phyloP scores from a whole-genome alignment of 2,888 invertebrate genomes.

The Diaprepes abbreviatus region DNA sequence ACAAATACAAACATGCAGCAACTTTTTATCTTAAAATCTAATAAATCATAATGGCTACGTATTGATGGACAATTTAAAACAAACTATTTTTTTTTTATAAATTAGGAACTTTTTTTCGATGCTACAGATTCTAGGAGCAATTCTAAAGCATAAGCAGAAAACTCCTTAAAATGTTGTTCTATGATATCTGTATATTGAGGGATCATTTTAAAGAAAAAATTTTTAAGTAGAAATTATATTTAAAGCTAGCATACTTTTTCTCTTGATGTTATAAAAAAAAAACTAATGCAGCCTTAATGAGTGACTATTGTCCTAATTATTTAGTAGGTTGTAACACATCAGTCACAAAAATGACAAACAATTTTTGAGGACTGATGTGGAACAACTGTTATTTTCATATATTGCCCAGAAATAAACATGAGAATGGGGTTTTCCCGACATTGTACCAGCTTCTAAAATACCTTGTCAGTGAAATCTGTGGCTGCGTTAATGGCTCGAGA shows the following conservation, averaged over 20 bases:
- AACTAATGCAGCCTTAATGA: not conserved
- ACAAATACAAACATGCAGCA: too few relatives aligned
- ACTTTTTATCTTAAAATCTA: too few relatives aligned
- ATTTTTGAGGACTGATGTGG: constrained; percentile 6
- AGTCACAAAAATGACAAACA: not conserved
- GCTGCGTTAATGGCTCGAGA: not conserved
- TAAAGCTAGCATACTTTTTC: not conserved
- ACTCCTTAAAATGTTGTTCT: too few relatives aligned
- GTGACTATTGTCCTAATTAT: not conserved
- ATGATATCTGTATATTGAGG: too few relatives aligned
- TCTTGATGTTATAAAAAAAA: constrained; percentile 13
- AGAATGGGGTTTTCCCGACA: constrained; percentile 15
- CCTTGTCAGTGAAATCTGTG: constrained; percentile 25
- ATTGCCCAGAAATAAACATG: constrained; percentile 33
- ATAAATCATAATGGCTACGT: too few relatives aligned
- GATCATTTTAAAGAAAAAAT: too few relatives aligned
- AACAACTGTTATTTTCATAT: constrained; percentile 27
- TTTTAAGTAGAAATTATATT: too few relatives aligned
- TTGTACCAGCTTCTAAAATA: constrained; percentile 27
- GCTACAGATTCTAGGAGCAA: too few relatives aligned
- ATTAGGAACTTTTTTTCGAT: too few relatives aligned
- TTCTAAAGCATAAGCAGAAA: too few relatives aligned
- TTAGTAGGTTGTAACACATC: constrained; percentile 11
- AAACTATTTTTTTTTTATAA: too few relatives aligned
- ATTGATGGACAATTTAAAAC: too few relatives aligned